A percentile compares a stretch with the other conserved stretches of the same genome.
These are phyloP conservation scores for Thymelicus lineola DNA, from an alignment of 2,888 invertebrate genomes.

Conservation along the genomic window DNA sequence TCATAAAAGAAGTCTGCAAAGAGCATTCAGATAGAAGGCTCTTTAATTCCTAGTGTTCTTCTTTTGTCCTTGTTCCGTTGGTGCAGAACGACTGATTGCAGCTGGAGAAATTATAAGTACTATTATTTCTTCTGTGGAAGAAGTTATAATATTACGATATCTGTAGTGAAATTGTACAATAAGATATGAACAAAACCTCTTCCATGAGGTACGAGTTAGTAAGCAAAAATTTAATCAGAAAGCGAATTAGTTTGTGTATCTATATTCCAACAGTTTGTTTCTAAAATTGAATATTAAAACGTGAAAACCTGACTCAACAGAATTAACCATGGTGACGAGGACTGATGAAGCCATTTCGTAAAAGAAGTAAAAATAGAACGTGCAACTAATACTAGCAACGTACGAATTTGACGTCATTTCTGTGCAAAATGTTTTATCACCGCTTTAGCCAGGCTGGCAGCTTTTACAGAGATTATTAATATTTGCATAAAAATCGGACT, in stretches of 20 bases:
- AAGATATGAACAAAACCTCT: neutral
- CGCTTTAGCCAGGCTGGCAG: slow-evolving; percentile 45
- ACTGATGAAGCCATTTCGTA: slow-evolving; percentile 62
- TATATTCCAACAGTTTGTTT: no score
- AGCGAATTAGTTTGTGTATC: no score
- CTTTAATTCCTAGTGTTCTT: slow-evolving; percentile 3
- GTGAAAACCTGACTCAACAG: neutral
- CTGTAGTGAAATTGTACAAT: slow-evolving; percentile 1
- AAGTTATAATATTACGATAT: neutral
- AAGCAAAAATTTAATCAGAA: neutral
- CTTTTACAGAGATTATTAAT: slow-evolving; percentile 20
- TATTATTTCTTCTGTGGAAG: no score
- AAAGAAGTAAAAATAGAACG: slow-evolving; percentile 55
- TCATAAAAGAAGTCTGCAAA: slow-evolving; percentile 1
- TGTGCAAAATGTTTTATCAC: slow-evolving; percentile 56
- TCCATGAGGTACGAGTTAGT: neutral
- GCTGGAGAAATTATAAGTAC: slow-evolving; percentile 1
- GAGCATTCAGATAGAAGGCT: neutral
- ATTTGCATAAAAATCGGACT: slow-evolving; percentile 35
- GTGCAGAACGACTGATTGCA: slow-evolving; percentile 11
- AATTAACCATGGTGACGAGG: slow-evolving; percentile 34
- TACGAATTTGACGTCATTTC: slow-evolving; percentile 44
- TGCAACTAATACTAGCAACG: slow-evolving; percentile 5
- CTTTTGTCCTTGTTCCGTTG: slow-evolving; percentile 18
- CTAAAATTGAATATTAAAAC: neutral